Evolutionary conservation across 2,888 invertebrate genomes (phyloP).

Genomic region (Dicyrtoma fusca): DNA sequence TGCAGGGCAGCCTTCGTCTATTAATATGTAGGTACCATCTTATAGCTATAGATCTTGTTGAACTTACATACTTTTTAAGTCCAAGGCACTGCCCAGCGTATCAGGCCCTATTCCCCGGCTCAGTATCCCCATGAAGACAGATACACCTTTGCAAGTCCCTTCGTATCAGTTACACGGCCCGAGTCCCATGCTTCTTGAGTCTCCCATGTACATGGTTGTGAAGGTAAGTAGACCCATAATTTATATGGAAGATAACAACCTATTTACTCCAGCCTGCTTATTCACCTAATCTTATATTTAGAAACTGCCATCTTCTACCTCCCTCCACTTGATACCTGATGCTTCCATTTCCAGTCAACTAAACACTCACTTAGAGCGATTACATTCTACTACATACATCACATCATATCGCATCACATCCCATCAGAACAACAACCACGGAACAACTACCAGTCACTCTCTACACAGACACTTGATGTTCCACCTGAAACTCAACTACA

Average conservation of each 20-base stretch:
- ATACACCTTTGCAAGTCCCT: background rate
- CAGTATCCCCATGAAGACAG: background rate
- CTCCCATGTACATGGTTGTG: too few relatives aligned
- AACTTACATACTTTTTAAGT: too few relatives aligned
- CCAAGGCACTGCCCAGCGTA: too few relatives aligned
- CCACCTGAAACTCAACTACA: background rate
- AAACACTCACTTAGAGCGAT: slow-evolving; percentile 22
- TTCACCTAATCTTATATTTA: slow-evolving; percentile 35
- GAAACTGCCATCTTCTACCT: slow-evolving; percentile 37
- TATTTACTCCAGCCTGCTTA: slow-evolving; percentile 10
- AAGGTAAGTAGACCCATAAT: background rate
- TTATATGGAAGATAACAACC: slow-evolving; percentile 15
- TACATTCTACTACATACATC: slow-evolving; percentile 10
- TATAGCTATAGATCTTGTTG: too few relatives aligned
- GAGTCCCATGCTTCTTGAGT: too few relatives aligned
- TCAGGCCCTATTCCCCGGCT: too few relatives aligned
- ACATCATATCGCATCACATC: slow-evolving; percentile 21
- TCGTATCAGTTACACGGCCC: too few relatives aligned
- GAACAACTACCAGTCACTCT: slow-evolving; percentile 5
- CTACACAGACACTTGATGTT: slow-evolving; percentile 27
- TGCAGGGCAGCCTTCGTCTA: too few relatives aligned
- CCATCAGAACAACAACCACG: slow-evolving; percentile 27
- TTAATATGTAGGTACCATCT: too few relatives aligned
- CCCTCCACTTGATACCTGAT: slow-evolving; percentile 43
- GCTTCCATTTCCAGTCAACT: slow-evolving; percentile 31